These are phyloP conservation scores for Xiphydria camelus DNA, from an alignment of 2,888 invertebrate genomes.

Conservation along the genomic window DNA sequence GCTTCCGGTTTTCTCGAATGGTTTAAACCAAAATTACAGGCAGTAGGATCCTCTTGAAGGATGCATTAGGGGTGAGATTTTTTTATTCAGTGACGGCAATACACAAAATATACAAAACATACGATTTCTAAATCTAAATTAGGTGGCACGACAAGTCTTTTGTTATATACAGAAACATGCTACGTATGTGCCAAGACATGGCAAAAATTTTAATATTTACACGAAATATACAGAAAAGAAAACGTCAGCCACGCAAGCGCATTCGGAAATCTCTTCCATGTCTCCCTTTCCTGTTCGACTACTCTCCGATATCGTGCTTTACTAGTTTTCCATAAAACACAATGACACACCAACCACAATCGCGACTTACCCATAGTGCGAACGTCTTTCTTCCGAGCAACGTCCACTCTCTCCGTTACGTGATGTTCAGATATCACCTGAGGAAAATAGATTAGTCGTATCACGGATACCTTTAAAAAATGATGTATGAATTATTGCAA, in stretches of 20 bases:
- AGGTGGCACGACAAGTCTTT: slow-evolving; percentile 1
- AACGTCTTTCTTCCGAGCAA: slow-evolving; percentile 59
- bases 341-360: slow-evolving; percentile 38
- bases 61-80: too few species aligned
- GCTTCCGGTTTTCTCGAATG: too few species aligned
- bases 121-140: too few species aligned
- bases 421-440: slow-evolving; percentile 55
- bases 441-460: slow-evolving; percentile 14
- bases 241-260: slow-evolving; percentile 38
- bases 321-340: slow-evolving; percentile 11
- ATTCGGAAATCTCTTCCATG: slow-evolving; percentile 16
- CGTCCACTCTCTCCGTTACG: slow-evolving; percentile 56
- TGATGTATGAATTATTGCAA: background rate
- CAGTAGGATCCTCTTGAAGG: too few species aligned
- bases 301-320: too few species aligned
- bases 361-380: slow-evolving; percentile 57
- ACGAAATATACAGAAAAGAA: slow-evolving; percentile 20
- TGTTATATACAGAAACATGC: background rate
- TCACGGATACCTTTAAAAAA: background rate
- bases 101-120: too few species aligned
- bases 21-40: too few species aligned
- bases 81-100: slow-evolving; percentile 32
- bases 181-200: background rate
- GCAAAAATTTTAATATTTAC: slow-evolving; percentile 23
- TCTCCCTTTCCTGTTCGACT: too few species aligned